Evolutionary conservation across 2,888 invertebrate species (phyloP).

Genomic region (Drosophila neonasuta): DNA sequence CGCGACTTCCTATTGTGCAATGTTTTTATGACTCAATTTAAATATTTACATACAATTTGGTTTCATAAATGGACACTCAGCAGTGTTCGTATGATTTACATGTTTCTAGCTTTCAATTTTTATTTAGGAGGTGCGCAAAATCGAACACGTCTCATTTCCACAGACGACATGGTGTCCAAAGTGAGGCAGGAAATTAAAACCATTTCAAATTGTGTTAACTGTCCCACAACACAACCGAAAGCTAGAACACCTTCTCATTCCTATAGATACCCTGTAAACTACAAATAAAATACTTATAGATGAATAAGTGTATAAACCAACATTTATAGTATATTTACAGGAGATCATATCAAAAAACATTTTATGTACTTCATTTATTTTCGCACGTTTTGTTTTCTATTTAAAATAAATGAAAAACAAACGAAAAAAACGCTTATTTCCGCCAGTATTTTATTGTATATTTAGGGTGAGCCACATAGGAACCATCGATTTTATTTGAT

Average conservation of each 20-base stretch:
- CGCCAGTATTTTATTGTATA: no score
- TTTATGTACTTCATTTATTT: no score
- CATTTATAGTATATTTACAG: neutral
- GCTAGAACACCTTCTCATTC: neutral
- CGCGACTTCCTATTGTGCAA: slow-evolving; percentile 62
- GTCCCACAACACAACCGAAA: slow-evolving; percentile 23
- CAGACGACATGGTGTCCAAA: slow-evolving; percentile 36
- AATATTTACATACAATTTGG: slow-evolving; percentile 57
- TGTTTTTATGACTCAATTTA: slow-evolving; percentile 69
- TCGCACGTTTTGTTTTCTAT: no score
- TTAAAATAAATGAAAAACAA: no score
- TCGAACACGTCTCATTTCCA: slow-evolving; percentile 64
- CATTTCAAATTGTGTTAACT: slow-evolving; percentile 50
- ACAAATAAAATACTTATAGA: neutral
- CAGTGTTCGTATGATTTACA: slow-evolving; percentile 56
- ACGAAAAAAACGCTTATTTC: no score
- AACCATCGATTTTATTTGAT: no score
- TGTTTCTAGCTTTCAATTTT: slow-evolving; percentile 41
- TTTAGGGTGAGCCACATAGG: no score
- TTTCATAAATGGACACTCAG: slow-evolving; percentile 56
- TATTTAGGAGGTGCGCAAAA: slow-evolving; percentile 55
- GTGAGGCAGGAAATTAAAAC: slow-evolving; percentile 62
- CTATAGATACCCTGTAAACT: neutral
- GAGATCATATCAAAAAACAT: neutral
- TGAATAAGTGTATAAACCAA: neutral